These are phyloP conservation scores for Nesidiocoris tenuis DNA, from an alignment of 2,888 invertebrate species.

Conservation along the genomic window DNA sequence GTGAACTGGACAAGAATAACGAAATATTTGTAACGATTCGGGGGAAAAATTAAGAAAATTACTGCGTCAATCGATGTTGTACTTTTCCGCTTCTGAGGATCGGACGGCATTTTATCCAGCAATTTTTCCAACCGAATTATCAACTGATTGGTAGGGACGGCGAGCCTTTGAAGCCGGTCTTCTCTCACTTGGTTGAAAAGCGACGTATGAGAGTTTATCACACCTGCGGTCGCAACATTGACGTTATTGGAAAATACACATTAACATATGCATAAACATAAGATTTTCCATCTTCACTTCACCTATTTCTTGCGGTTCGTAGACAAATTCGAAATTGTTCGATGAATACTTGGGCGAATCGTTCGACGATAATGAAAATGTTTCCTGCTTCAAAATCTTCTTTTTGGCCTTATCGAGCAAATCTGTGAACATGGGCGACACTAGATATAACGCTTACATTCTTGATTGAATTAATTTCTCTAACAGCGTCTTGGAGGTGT, in stretches of 20 bases:
- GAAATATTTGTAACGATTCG: too few relatives aligned
- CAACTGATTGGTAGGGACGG: constrained; percentile 92
- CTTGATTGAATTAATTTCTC: too few relatives aligned
- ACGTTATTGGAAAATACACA: not conserved
- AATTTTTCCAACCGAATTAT: constrained; percentile 91
- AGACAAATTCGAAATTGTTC: constrained; percentile 33
- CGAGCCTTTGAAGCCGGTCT: constrained; percentile 78
- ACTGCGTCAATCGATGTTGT: too few relatives aligned
- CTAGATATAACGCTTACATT: too few relatives aligned
- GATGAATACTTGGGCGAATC: constrained; percentile 9
- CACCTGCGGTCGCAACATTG: constrained; percentile 57
- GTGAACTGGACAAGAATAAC: constrained; percentile 59
- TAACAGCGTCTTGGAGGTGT: too few relatives aligned
- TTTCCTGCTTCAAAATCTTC: constrained; percentile 76
- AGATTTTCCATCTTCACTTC: constrained; percentile 16
- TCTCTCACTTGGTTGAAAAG: constrained; percentile 70
- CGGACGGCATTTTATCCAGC: constrained; percentile 74
- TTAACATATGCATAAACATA: not conserved
- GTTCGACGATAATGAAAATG: constrained; percentile 25
- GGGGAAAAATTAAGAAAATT: too few relatives aligned
- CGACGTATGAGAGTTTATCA: constrained; percentile 66
- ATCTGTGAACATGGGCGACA: constrained; percentile 56
- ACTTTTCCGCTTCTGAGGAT: constrained; percentile 71
- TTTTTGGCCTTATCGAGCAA: constrained; percentile 87
- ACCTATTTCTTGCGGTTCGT: constrained; percentile 66